Conservation (phyloP, 2,113 vertebrate genomes). For the Elephas maximus region DNA sequence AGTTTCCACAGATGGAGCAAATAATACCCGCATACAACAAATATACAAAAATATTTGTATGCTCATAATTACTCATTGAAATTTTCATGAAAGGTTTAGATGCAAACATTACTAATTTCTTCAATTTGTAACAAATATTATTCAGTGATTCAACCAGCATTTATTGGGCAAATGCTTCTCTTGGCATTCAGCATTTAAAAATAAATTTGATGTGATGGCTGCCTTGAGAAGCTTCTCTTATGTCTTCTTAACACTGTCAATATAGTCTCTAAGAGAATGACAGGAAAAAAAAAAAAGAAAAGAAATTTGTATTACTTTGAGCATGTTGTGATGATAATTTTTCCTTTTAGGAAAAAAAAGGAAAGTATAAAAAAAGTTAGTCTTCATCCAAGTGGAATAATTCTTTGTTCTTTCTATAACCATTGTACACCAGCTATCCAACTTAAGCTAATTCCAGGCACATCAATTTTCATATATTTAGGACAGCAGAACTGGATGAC, state of each 20-base stretch:
- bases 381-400: slow-evolving; percentile 2
- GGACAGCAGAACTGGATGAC: neutral
- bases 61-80: slow-evolving; percentile 6
- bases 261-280: neutral
- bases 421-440: neutral
- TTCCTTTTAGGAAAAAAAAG: neutral
- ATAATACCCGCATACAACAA: neutral
- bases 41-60: neutral
- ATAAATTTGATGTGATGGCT: neutral
- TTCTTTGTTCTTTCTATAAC: neutral
- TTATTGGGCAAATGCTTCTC: neutral
- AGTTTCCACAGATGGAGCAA: neutral
- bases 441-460: neutral
- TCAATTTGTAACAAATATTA: neutral
- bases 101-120: neutral
- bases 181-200: slow-evolving; percentile 19
- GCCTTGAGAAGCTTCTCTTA: slow-evolving; percentile 1
- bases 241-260: neutral
- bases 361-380: neutral
- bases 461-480: neutral
- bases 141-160: neutral
- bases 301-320: neutral
- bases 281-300: neutral
- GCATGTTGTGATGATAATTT: neutral
- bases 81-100: slow-evolving; percentile 36